These are phyloP conservation scores for Barbus barbus DNA, from an alignment of 2,113 vertebrate species.

Conservation along the genomic window DNA sequence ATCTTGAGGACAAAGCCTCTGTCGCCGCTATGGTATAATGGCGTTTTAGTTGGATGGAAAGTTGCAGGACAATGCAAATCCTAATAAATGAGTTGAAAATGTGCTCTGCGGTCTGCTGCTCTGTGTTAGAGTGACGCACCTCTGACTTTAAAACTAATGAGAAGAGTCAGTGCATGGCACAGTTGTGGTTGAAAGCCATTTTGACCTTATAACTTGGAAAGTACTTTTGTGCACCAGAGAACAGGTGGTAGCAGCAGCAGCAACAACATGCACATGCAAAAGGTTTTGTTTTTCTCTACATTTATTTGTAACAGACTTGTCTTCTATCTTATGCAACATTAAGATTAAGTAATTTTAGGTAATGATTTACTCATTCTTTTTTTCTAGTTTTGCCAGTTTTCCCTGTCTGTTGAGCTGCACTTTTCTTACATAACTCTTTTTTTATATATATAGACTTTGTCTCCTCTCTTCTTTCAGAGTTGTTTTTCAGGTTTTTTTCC, in stretches of 20 bases:
- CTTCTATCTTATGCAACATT: neutral
- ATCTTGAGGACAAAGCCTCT: constrained; percentile 70
- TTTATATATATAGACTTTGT: too few species aligned
- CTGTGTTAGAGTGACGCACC: neutral
- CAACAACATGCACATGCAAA: neutral
- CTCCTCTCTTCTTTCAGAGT: neutral
- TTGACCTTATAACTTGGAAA: constrained; percentile 9
- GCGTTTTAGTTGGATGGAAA: constrained; percentile 61
- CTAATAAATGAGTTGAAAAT: constrained; percentile 74
- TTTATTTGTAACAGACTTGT: constrained; percentile 35
- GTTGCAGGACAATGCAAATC: constrained; percentile 68
- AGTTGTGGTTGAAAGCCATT: constrained; percentile 23
- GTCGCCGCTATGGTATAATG: constrained; percentile 61
- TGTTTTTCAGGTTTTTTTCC: neutral
- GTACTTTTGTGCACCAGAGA: neutral
- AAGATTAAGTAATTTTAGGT: neutral
- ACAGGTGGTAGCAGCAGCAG: neutral
- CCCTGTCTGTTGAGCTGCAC: neutral
- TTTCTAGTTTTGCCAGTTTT: too few species aligned
- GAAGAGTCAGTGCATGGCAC: constrained; percentile 24
- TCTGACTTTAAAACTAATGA: constrained; percentile 47
- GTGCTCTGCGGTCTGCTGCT: constrained; percentile 42
- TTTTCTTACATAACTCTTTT: neutral
- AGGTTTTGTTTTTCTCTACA: neutral
- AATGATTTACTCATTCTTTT: neutral